These are phyloP conservation scores for Synergus laeviventris DNA, from an alignment of 2,888 invertebrate genomes.

Conservation along the genomic window DNA sequence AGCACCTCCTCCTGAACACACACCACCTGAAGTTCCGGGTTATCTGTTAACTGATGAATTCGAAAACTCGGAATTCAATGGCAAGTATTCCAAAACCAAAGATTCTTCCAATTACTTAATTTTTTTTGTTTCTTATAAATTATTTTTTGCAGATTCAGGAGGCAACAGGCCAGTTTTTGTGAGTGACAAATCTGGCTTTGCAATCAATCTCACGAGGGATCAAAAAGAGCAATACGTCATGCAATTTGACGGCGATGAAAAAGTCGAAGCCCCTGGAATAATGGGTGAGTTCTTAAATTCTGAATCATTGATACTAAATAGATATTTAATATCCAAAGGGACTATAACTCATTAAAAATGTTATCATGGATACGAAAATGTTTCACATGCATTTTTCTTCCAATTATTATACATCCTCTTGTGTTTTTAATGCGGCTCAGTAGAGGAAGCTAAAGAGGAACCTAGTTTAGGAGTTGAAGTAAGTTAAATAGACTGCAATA, in stretches of 20 bases:
- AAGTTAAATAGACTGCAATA: constrained; percentile 49
- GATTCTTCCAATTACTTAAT: too few relatives aligned
- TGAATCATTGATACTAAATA: constrained; percentile 45
- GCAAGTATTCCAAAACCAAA: constrained; percentile 52
- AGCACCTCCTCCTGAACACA: constrained; percentile 85
- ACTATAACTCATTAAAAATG: background rate
- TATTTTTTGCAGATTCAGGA: constrained; percentile 52
- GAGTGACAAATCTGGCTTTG: constrained; percentile 78
- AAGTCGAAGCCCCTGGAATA: constrained; percentile 67
- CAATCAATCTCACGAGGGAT: constrained; percentile 83
- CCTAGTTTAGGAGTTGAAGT: constrained; percentile 66
- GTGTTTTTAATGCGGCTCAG: constrained; percentile 59
- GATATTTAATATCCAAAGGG: background rate
- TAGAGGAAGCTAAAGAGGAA: constrained; percentile 72
- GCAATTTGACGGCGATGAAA: constrained; percentile 80
- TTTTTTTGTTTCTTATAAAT: background rate
- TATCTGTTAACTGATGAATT: constrained; percentile 75
- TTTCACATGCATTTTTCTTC: background rate
- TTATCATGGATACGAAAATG: background rate
- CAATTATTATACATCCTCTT: constrained; percentile 13
- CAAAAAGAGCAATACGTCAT: constrained; percentile 86
- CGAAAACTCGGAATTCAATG: constrained; percentile 63
- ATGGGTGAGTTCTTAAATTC: constrained; percentile 59
- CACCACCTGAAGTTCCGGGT: constrained; percentile 83
- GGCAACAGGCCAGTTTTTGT: constrained; percentile 60